These are phyloP conservation scores for Nerophis ophidion DNA, from an alignment of 2,113 vertebrate species.

Conservation along the genomic window DNA sequence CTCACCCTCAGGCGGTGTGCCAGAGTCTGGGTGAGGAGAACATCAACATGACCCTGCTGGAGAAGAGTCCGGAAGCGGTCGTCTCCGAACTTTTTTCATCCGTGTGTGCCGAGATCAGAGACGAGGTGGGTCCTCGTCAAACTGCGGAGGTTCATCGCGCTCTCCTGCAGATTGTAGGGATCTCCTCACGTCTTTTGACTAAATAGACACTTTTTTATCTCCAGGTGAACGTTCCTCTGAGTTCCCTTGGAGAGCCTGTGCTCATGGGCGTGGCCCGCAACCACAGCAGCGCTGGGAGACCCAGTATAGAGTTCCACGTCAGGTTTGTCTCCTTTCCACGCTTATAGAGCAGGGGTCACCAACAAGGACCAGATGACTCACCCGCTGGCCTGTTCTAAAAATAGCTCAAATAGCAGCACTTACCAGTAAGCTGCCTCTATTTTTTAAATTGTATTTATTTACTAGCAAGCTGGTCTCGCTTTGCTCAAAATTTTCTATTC, in stretches of 20 bases:
- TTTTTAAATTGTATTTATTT: no score
- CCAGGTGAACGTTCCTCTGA: slow-evolving; percentile 81
- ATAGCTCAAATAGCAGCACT: no score
- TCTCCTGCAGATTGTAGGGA: no score
- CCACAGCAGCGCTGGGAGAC: slow-evolving; percentile 81
- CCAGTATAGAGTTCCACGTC: slow-evolving; percentile 83
- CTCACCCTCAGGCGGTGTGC: slow-evolving; percentile 46
- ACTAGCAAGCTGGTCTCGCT: no score
- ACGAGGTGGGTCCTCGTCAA: slow-evolving; percentile 72
- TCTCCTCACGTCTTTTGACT: no score
- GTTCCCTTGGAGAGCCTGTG: slow-evolving; percentile 70
- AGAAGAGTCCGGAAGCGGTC: slow-evolving; percentile 64
- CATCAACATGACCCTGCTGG: slow-evolving; percentile 66
- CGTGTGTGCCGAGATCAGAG: slow-evolving; percentile 81
- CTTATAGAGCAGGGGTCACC: no score
- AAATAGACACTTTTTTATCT: background rate
- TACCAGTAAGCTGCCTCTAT: no score
- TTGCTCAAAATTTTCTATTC: no score
- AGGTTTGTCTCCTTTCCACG: slow-evolving; percentile 56
- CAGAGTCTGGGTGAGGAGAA: slow-evolving; percentile 64
- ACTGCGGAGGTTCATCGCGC: no score
- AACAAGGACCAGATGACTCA: no score
- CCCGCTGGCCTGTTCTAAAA: no score
- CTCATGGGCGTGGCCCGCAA: slow-evolving; percentile 84
- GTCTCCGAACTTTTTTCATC: slow-evolving; percentile 81